Percentiles rank a stretch among this genome's conserved stretches.
Evolutionary conservation across 2,113 vertebrate genomes (phyloP).

Genomic region (Micromys minutus): DNA sequence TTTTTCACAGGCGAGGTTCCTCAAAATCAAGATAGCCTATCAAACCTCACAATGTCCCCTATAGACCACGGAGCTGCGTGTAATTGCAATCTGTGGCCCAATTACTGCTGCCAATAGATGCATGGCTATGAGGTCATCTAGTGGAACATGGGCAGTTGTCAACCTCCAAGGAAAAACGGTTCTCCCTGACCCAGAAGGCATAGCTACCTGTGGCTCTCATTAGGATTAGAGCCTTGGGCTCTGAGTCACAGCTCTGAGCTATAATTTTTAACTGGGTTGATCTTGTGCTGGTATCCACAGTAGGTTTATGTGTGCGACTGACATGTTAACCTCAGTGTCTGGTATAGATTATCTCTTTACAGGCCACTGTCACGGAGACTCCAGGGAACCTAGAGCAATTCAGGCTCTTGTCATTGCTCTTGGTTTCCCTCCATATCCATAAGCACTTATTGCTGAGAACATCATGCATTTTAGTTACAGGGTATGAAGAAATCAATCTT

Average conservation of each 20-base stretch:
- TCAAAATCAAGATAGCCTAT: neutral
- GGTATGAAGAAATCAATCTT: neutral
- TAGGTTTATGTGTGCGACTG: neutral
- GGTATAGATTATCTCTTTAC: neutral
- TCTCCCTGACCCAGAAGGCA: neutral
- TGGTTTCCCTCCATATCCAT: neutral
- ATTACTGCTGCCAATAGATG: neutral
- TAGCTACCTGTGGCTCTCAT: neutral
- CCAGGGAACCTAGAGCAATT: neutral
- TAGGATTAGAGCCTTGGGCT: neutral
- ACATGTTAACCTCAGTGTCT: neutral
- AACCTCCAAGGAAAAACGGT: neutral
- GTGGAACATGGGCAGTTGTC: neutral
- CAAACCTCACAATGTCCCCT: neutral
- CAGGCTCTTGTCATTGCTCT: neutral
- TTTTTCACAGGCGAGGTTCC: constrained; percentile 12
- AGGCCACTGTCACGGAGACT: neutral
- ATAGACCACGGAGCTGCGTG: neutral
- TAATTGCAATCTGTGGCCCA: neutral
- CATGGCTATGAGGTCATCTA: too few species aligned
- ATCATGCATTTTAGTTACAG: neutral
- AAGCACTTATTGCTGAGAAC: neutral
- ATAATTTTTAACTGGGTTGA: neutral
- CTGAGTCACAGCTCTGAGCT: neutral
- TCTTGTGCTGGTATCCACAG: neutral